Evolutionary conservation across 2,797 vertebrate genomes (phyloP).

Genomic region (Urosaurus nigricauda): DNA sequence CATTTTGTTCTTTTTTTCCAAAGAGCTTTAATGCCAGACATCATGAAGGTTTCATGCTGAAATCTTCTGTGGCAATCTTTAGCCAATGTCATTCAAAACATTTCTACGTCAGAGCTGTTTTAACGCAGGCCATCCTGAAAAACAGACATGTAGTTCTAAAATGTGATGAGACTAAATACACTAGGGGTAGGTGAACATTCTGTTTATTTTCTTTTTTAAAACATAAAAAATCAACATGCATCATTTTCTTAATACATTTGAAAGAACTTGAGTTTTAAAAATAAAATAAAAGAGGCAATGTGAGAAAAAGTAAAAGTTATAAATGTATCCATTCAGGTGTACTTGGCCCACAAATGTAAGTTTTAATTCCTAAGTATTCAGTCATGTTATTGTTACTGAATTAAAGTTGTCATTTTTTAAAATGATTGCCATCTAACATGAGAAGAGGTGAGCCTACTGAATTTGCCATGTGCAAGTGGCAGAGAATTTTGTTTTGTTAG

Average conservation of each 20-base stretch:
- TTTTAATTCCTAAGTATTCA: too few species aligned
- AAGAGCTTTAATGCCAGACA: slow-evolving; percentile 41
- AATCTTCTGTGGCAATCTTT: slow-evolving; percentile 34
- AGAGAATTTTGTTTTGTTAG: too few species aligned
- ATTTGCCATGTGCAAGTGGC: too few species aligned
- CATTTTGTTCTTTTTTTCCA: slow-evolving; percentile 3
- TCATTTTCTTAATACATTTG: not conserved
- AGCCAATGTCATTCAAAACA: slow-evolving; percentile 38
- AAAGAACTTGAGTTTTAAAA: not conserved
- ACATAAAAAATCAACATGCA: not conserved
- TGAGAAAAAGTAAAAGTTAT: too few species aligned
- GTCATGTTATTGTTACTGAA: too few species aligned
- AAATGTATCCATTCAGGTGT: not conserved
- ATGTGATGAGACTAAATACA: not conserved
- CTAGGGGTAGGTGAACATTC: not conserved
- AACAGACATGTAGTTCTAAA: not conserved
- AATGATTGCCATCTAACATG: too few species aligned
- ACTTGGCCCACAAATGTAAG: too few species aligned
- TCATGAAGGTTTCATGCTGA: slow-evolving; percentile 5
- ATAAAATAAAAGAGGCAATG: too few species aligned
- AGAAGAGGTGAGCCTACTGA: too few species aligned
- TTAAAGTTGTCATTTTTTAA: too few species aligned
- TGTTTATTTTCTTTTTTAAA: not conserved
- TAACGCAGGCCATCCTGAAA: slow-evolving; percentile 42
- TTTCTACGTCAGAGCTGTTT: slow-evolving; percentile 50